Conservation (phyloP, 2,888 invertebrate species). For the Cephalotes varians region DNA sequence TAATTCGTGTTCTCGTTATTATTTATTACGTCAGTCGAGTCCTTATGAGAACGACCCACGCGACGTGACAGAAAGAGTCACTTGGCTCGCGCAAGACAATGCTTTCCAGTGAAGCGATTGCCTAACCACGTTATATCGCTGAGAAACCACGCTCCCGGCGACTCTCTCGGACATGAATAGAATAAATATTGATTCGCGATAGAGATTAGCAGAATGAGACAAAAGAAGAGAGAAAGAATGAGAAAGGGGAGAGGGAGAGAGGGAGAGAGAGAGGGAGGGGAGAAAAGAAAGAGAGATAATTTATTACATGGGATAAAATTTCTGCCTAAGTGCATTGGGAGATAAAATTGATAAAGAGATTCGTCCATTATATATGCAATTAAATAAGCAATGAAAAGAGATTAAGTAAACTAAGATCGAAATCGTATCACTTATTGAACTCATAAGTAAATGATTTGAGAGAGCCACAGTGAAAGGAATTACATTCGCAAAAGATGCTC, state of each 20-base stretch:
- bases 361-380: conserved; percentile 1
- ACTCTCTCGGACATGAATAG: conserved; percentile 54
- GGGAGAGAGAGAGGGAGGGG: no score
- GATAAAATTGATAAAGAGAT: conserved; percentile 32
- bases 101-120: conserved; percentile 62
- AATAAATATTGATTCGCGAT: conserved; percentile 44
- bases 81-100: conserved; percentile 51
- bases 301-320: conserved; percentile 37
- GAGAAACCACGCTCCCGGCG: conserved; percentile 58
- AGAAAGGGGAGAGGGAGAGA: no score
- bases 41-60: conserved; percentile 61
- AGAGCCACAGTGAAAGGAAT: neutral
- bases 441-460: conserved; percentile 26
- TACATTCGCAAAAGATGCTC: neutral
- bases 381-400: neutral
- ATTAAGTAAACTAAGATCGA: conserved; percentile 31
- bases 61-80: conserved; percentile 56
- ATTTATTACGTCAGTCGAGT: conserved; percentile 55
- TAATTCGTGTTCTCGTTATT: conserved; percentile 65
- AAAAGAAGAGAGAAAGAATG: no score
- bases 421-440: conserved; percentile 24
- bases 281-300: conserved; percentile 1
- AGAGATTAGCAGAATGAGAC: conserved; percentile 38
- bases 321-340: neutral
- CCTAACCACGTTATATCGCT: conserved; percentile 51